These are phyloP conservation scores for Emberiza fucata DNA, from an alignment of 2,113 vertebrate genomes.

Conservation along the genomic window DNA sequence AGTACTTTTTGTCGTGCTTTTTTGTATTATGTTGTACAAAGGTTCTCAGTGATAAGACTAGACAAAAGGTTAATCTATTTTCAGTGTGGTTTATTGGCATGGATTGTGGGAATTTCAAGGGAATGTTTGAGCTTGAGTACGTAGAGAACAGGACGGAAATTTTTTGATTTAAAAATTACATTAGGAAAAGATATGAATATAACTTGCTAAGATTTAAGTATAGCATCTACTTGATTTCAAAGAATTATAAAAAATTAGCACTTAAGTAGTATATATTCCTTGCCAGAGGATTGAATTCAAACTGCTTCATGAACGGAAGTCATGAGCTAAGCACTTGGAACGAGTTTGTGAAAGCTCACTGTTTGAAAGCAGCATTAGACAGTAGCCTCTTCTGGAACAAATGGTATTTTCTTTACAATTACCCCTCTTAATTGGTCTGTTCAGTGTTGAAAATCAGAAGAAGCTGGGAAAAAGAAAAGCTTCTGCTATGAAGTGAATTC, in stretches of 20 bases:
- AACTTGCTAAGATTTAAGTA: neutral
- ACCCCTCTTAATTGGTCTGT: neutral
- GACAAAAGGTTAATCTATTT: constrained; percentile 64
- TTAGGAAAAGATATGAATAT: neutral
- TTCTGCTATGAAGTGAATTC: neutral
- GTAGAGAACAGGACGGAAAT: neutral
- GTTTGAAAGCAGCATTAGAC: neutral
- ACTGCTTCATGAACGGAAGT: neutral
- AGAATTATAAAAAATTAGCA: neutral
- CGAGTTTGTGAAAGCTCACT: neutral
- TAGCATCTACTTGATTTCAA: neutral
- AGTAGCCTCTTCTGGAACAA: constrained; percentile 34
- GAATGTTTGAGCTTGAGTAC: neutral
- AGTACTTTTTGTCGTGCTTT: constrained; percentile 4
- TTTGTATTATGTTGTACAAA: neutral
- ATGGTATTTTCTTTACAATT: neutral
- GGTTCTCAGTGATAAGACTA: constrained; percentile 53
- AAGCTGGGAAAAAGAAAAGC: neutral
- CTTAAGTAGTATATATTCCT: neutral
- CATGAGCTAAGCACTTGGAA: constrained; percentile 40
- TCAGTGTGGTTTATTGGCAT: constrained; percentile 56
- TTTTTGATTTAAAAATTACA: neutral
- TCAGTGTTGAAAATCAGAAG: neutral
- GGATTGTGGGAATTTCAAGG: constrained; percentile 21
- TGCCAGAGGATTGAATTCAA: neutral